Base-by-base conservation (phyloP, 2,888 invertebrate genomes). In the Ichneumon xanthorius region DNA sequence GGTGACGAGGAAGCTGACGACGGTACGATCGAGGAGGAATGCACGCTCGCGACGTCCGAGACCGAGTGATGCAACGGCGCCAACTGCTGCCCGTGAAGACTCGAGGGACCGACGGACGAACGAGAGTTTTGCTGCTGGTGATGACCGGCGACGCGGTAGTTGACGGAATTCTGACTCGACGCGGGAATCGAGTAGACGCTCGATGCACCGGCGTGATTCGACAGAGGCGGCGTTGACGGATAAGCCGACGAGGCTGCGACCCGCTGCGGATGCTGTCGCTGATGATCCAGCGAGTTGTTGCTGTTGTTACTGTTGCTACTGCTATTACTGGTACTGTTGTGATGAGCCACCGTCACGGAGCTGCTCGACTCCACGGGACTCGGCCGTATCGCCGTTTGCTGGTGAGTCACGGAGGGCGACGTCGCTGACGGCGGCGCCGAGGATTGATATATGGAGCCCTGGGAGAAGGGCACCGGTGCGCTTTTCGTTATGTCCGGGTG, bases 401-500 rank as follows among this genome's bases (percentile, higher is more conserved):
- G 90, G 6, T 88, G 82, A 65, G 80, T 92, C 88, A 92, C 93
- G 70, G 93, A 90, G 87, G 94, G 90, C 33, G 94, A 92, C 84
- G 92, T 91, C 26, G 94, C 89, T 73, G 91, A 93, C 90, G 89
- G 94, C 91, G 89, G 94, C 93, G 87, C 90, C 58, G 90, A 88
- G 14, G 91, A 89, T 71, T 92, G 88, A 65, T 91, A 93, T 76
- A 90, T 89, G 40, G 91, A 89, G 75, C 81, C 91, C 76, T 92
- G 93, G 6, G 91, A 90, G 76, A 92, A 91, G 22, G 92, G 93
- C 2, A 88, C 91, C 61, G 93, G 92, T 0, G 93, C 89, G 81
- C 93, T 92, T 85, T 92, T 93, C 37, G 93, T 92, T 75, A 92
- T 93, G 71, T 93, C 93, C 53, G 93, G 93, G 77, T 92, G 93